Evolutionary conservation across 2,797 vertebrate species (phyloP).

Genomic region (Brachyrhaphis roseni): DNA sequence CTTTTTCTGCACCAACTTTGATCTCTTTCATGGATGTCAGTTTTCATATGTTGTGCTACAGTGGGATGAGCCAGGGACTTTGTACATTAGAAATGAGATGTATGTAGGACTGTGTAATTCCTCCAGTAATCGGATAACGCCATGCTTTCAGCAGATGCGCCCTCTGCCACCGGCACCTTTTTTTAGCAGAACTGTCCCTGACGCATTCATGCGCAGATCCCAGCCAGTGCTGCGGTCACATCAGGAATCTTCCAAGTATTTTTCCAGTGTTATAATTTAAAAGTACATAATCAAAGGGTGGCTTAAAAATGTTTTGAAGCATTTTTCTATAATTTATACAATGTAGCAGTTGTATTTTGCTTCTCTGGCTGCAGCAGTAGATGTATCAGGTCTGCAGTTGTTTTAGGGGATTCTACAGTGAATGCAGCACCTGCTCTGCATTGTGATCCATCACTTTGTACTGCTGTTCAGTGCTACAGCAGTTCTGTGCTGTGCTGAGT

Average conservation of each 20-base stretch:
- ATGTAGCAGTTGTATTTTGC: background rate
- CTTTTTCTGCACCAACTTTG: background rate
- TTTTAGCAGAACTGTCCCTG: background rate
- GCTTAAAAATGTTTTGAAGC: background rate
- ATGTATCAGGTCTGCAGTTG: too few species aligned
- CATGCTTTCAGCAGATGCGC: constrained; percentile 1
- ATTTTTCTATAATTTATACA: background rate
- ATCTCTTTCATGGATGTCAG: background rate
- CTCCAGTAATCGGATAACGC: background rate
- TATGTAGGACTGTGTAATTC: background rate
- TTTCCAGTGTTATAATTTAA: background rate
- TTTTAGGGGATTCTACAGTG: background rate
- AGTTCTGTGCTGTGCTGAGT: background rate
- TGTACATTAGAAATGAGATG: background rate
- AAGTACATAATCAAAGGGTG: background rate
- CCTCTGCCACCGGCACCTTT: background rate
- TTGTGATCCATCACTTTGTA: background rate
- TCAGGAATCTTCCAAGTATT: background rate
- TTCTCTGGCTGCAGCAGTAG: too few species aligned
- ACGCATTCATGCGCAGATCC: background rate
- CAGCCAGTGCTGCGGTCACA: background rate
- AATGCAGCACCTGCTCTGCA: background rate
- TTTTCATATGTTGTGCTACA: background rate
- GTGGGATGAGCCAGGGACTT: background rate
- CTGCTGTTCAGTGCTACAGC: background rate